Conservation (phyloP, 2,888 invertebrate genomes). For the Trichogramma dendrolimi region DNA sequence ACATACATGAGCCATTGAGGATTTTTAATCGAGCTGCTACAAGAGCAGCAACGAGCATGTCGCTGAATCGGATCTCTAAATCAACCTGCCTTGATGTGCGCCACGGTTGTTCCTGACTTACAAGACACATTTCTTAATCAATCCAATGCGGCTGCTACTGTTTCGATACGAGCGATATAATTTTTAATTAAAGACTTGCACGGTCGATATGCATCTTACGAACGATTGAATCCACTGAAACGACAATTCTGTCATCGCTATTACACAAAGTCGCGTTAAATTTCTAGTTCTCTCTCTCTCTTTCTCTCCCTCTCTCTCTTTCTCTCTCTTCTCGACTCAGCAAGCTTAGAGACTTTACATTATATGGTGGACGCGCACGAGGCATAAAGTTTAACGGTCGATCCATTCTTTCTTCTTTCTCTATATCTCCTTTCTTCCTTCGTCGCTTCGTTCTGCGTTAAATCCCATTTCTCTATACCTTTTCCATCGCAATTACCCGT, state of each 20-base stretch:
- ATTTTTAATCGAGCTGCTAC: no score
- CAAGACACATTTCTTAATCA: constrained; percentile 18
- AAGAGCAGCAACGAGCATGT: constrained; percentile 3
- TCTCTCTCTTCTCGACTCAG: no score
- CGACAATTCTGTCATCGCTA: constrained; percentile 1
- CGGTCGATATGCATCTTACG: constrained; percentile 7
- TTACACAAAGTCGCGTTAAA: no score
- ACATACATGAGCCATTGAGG: no score
- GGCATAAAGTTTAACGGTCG: constrained; percentile 20
- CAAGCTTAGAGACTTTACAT: no score
- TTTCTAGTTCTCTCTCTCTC: no score
- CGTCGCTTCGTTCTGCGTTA: background rate
- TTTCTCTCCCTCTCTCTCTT: no score
- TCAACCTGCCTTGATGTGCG: constrained; percentile 9
- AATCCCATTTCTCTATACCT: constrained; percentile 31
- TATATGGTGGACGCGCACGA: no score
- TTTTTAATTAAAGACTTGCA: constrained; percentile 15
- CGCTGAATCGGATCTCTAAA: constrained; percentile 24
- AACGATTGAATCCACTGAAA: background rate
- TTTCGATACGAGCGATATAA: background rate
- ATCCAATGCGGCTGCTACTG: background rate
- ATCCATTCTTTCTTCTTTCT: background rate
- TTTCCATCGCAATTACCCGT: constrained; percentile 34
- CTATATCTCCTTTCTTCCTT: constrained; percentile 9
- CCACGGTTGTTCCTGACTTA: constrained; percentile 4